These are phyloP conservation scores for Sebastes flavidus DNA, from an alignment of 2,797 vertebrate species.

Conservation along the genomic window DNA sequence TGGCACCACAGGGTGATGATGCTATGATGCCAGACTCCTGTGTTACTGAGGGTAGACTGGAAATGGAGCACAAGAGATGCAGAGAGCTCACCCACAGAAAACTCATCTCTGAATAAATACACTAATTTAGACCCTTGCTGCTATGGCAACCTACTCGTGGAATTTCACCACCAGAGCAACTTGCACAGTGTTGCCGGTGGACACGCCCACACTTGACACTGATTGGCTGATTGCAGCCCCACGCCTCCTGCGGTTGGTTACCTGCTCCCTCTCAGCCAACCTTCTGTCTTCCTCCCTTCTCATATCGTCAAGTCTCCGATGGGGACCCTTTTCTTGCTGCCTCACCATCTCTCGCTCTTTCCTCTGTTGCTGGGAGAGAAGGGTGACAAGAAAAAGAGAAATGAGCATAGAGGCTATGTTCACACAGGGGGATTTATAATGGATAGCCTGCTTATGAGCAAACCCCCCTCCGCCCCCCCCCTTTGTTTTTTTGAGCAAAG, in stretches of 20 bases:
- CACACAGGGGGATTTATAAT: conserved; percentile 40
- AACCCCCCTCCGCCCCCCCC: background rate
- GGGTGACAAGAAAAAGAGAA: conserved; percentile 57
- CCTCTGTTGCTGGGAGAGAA: conserved; percentile 89
- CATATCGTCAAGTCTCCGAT: conserved; percentile 90
- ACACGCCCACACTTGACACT: conserved; percentile 60
- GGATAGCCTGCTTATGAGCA: conserved; percentile 29
- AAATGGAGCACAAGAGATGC: conserved; percentile 66
- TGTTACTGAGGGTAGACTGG: conserved; percentile 65
- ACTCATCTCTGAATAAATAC: conserved; percentile 83
- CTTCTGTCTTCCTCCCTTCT: conserved; percentile 92
- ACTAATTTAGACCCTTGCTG: conserved; percentile 85
- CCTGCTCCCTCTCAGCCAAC: conserved; percentile 91
- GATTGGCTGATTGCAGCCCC: conserved; percentile 63
- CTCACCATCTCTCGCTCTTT: conserved; percentile 92
- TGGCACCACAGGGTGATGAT: conserved; percentile 24
- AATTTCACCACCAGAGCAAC: conserved; percentile 81
- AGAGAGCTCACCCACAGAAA: conserved; percentile 81
- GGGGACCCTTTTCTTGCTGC: conserved; percentile 94
- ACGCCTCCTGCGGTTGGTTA: conserved; percentile 77
- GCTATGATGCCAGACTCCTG: conserved; percentile 59
- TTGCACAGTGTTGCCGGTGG: conserved; percentile 51
- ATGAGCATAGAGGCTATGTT: conserved; percentile 61
- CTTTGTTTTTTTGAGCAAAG: conserved; percentile 37
- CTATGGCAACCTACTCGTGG: conserved; percentile 86